Percentiles rank a stretch among this genome's conserved stretches.
Evolutionary conservation across 2,888 invertebrate genomes (phyloP).

Genomic region (Bruchidius siliquastri): DNA sequence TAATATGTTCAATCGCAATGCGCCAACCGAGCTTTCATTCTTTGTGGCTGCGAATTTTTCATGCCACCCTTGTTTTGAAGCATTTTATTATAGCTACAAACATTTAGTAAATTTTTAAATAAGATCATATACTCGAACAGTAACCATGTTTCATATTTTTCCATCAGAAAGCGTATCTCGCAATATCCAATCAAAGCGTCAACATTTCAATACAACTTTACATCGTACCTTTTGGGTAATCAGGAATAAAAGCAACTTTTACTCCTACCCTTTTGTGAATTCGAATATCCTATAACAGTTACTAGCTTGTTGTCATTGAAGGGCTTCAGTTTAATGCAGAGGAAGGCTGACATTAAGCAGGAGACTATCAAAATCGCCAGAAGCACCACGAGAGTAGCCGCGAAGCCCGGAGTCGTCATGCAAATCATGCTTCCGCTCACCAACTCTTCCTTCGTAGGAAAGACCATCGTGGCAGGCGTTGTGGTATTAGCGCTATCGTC

Average conservation of each 20-base stretch:
- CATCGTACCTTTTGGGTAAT: constrained; percentile 4
- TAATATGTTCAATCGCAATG: too few species aligned
- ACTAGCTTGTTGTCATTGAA: constrained; percentile 51
- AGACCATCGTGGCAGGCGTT: constrained; percentile 62
- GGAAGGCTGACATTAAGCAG: constrained; percentile 78
- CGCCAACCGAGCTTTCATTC: too few species aligned
- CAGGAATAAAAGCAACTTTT: constrained; percentile 68
- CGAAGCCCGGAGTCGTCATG: constrained; percentile 92
- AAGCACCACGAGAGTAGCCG: constrained; percentile 77
- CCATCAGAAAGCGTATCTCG: too few species aligned
- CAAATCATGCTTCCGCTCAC: constrained; percentile 64
- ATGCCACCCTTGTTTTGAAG: too few species aligned
- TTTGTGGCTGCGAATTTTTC: too few species aligned
- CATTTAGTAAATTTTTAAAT: too few species aligned
- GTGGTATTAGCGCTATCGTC: constrained; percentile 62
- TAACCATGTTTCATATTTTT: too few species aligned
- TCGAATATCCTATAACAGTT: constrained; percentile 20
- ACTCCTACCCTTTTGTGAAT: constrained; percentile 39
- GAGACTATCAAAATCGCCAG: constrained; percentile 79
- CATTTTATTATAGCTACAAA: too few species aligned
- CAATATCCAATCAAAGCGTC: neutral
- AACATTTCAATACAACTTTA: neutral
- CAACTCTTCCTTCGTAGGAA: constrained; percentile 61
- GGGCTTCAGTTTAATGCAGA: constrained; percentile 76
- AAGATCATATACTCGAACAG: constrained; percentile 27